Evolutionary conservation across 2,113 vertebrate species (phyloP), one percentile per base, ranked within the genome.

Genomic region (Podilymbus podiceps): DNA sequence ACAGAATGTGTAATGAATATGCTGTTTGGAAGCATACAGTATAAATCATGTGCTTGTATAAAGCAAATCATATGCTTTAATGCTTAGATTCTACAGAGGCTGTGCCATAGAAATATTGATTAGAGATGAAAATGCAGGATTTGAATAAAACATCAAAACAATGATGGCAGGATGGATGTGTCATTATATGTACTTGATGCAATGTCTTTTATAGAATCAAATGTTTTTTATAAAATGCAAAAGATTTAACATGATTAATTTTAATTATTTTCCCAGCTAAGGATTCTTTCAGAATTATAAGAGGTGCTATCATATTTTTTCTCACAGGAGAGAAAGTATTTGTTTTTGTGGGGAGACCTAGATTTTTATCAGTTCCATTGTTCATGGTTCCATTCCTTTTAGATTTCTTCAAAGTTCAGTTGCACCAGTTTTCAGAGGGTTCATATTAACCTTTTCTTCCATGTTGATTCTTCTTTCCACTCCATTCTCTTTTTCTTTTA

Each of bases 81-180:
- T 55, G 50, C 9, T 72, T 90, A 85, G 67, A 69, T 69, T 85
- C 50, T 73, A 33, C 38, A 55, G 47, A 80, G 42, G 35, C 4
- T 31, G 11, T 71, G 24, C 27, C 82, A 73, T 15, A 72, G 58
- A 88, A 93, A 82, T 76, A 58, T 11, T 12, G 49, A 75, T 67
- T n/a, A 78, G 10, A 62, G 13, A 58, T 55, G 9, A 93, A 91
- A 94, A 93, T 59, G 5, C 4, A 44, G 17, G 49, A 88, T 73
- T 90, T 95, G 28, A 96, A 97, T 94, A 94, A 95, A 96, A 93
- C 42, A 91, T 88, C 50, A 86, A 74, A 89, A 88, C 28, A 88
- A 27, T 44, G 6, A 50, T 80, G 75, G 68, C 63, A 90, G 47
- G 33, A 88, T 38, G 19, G 23, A 71, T 74, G 7, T 73, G 50